Evolutionary conservation across 35 echinoderm and acorn worm genomes (phyloP).

Genomic region (Apostichopus parvimensis): DNA sequence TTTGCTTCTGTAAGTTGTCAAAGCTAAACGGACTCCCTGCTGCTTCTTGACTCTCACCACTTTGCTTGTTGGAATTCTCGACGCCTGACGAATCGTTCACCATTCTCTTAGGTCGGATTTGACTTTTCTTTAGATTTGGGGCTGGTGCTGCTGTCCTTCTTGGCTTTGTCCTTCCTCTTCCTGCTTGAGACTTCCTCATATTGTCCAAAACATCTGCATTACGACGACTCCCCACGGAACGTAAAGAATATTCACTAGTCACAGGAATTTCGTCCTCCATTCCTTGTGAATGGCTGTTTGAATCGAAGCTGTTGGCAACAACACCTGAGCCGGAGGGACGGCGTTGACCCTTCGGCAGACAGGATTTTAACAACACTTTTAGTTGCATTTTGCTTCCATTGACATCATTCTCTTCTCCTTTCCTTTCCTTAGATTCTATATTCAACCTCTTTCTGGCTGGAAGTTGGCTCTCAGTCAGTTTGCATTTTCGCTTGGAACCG

Average conservation of each 20-base stretch:
- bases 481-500: not conserved
- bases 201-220: too few relatives aligned
- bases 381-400: not conserved
- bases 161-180: not conserved
- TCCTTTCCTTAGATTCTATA: not conserved
- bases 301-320: not conserved
- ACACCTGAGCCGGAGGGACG: too few relatives aligned
- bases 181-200: not conserved
- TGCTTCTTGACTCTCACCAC: not conserved
- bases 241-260: too few relatives aligned
- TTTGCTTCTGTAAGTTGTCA: not conserved
- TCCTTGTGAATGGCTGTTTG: not conserved
- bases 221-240: too few relatives aligned
- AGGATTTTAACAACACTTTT: not conserved
- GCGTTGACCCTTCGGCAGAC: not conserved
- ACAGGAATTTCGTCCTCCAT: not conserved
- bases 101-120: too few relatives aligned
- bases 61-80: too few relatives aligned
- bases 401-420: not conserved
- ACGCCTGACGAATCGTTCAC: not conserved
- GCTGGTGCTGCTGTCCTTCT: not conserved
- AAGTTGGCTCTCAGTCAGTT: not conserved
- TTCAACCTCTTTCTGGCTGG: not conserved
- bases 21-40: not conserved
- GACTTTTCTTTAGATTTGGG: slow-evolving; percentile 3